Base-by-base conservation (phyloP, 2,797 vertebrate genomes). In the Sciurus vulgaris region DNA sequence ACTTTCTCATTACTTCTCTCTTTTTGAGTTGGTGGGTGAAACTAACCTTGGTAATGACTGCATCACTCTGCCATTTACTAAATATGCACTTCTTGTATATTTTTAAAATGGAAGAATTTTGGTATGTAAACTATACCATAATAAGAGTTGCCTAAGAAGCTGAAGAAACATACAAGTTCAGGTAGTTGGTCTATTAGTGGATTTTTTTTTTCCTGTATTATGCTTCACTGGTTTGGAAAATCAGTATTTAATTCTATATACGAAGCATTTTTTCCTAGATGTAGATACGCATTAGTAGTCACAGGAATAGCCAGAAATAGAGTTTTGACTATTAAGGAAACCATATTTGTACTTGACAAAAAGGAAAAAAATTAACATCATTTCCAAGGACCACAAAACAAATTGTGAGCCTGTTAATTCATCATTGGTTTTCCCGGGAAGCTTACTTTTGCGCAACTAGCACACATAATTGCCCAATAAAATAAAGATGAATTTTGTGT, bases 331-430 rank as follows among this genome's bases (percentile, higher is more conserved):
- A 33, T 49, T 65, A 89, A 78, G 30, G 6, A 94, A 91, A 2
- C 44, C 12, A 78, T 17, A 61, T 56, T 84, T 96, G 95, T 67
- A 84, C 61, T 96, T 86, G 12, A 38, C 8, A 91, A 96, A 93
- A 4, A 44, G 1, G 28, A 88, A 97, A 89, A 97, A 96, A 49
- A 79, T 78, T 33, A 92, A 94, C 92, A 95, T 95, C 78, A 0
- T 33, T 56, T 44, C 63, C n/a, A 94, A 96, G 61, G 63, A 44
- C 24, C 12, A 63, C 30, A 24, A n/a, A 89, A 56, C 33, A 93
- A 96, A 95, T 47, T 38, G 1, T 38, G 59, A 65, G 7, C 89
- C 63, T 89, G 72, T 74, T 92, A 74, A 72, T 0, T 28, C 72
- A 33, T 70, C 41, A 24, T 41, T 90, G 13, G 3, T 94, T 95